Evolutionary conservation across 1,140 invertebrate genomes (phyloP).

Genomic region (Rhynchophorus ferrugineus): DNA sequence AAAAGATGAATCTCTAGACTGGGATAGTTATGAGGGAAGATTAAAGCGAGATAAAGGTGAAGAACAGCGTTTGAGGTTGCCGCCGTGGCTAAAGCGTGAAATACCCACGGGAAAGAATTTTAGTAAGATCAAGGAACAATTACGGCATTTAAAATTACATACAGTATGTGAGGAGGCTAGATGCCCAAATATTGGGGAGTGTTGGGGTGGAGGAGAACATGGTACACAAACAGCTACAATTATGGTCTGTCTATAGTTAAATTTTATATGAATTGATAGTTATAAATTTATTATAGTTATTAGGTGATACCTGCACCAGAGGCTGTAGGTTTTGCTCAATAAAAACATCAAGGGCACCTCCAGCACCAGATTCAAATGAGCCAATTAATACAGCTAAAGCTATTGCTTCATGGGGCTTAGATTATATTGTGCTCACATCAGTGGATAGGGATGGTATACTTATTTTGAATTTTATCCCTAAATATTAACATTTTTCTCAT

Average conservation of each 20-base stretch:
- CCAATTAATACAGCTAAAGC: conserved; percentile 90
- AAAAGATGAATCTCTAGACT: conserved; percentile 48
- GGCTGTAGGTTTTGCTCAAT: conserved; percentile 98
- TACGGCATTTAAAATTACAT: conserved; percentile 82
- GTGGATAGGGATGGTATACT: conserved; percentile 96
- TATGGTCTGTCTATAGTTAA: conserved; percentile 54
- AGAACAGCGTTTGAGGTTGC: conserved; percentile 67
- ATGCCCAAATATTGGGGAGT: conserved; percentile 99
- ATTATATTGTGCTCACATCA: conserved; percentile 96
- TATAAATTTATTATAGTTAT: conserved; percentile 52
- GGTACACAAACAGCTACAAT: conserved; percentile 84
- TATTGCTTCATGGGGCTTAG: conserved; percentile 88
- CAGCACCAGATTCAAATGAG: conserved; percentile 83
- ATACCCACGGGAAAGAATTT: conserved; percentile 89
- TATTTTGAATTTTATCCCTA: background rate
- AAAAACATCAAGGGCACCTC: conserved; percentile 89
- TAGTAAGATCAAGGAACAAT: conserved; percentile 74
- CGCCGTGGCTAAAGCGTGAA: conserved; percentile 94
- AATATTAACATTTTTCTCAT: conserved; percentile 26
- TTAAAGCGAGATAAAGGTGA: conserved; percentile 80
- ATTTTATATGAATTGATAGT: background rate
- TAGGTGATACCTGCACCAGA: conserved; percentile 88
- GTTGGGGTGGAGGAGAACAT: conserved; percentile 93
- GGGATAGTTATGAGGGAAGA: conserved; percentile 69
- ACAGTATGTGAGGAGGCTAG: conserved; percentile 98